Conservation (phyloP, 2,113 vertebrate genomes). For the Gobio gobio region DNA sequence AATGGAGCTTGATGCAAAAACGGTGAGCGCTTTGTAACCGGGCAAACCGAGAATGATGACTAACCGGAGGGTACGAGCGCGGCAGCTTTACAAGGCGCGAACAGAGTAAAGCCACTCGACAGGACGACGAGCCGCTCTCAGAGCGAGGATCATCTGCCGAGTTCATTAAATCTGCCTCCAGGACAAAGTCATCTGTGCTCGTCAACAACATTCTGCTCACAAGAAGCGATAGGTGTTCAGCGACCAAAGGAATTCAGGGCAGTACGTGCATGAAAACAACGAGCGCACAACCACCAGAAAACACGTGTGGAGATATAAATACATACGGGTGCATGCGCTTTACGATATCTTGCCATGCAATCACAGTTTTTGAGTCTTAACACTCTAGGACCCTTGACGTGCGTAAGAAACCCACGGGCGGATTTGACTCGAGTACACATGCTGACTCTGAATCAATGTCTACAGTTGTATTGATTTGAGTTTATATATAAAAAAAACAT, state of each 20-base stretch:
- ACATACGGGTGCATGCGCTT: slow-evolving; percentile 13
- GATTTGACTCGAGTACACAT: neutral
- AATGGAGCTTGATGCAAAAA: slow-evolving; percentile 38
- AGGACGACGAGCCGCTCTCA: slow-evolving; percentile 41
- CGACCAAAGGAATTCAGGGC: neutral
- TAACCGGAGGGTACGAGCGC: slow-evolving; percentile 35
- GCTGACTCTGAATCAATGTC: slow-evolving; percentile 1
- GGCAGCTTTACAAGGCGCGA: slow-evolving; percentile 12
- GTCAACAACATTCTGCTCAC: slow-evolving; percentile 11
- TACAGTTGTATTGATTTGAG: slow-evolving; percentile 1
- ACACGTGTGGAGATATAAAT: slow-evolving; percentile 22
- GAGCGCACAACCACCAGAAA: neutral
- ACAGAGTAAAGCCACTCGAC: slow-evolving; percentile 44
- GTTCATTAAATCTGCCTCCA: slow-evolving; percentile 60
- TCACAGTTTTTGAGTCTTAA: neutral
- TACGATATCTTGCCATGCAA: neutral
- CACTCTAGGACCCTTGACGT: slow-evolving; percentile 9
- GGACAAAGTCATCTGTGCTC: slow-evolving; percentile 48
- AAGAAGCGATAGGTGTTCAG: slow-evolving; percentile 22
- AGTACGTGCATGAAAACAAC: neutral
- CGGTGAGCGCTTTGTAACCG: slow-evolving; percentile 14
- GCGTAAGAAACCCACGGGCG: neutral
- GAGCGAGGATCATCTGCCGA: slow-evolving; percentile 52
- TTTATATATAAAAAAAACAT: neutral
- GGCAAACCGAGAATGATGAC: slow-evolving; percentile 15